phyloP scores from a whole-genome alignment of 2,888 invertebrate genomes.

The Clusia tigrina region DNA sequence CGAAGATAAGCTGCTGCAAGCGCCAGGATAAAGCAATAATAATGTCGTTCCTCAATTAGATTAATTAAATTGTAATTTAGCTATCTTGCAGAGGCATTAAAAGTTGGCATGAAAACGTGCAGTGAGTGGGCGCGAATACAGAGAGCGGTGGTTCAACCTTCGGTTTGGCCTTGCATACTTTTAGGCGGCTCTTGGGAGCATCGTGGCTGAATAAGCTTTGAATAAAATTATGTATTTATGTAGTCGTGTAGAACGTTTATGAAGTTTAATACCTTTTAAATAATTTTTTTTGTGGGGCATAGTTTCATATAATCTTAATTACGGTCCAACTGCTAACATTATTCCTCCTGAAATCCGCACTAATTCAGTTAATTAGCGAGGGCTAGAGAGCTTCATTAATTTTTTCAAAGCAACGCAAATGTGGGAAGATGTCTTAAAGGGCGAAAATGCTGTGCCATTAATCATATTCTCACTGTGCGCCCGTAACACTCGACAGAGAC shows the following conservation, averaged over 20 bases:
- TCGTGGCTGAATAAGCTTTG: neutral
- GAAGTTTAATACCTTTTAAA: too few relatives aligned
- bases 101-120: neutral
- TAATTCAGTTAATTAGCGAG: too few relatives aligned
- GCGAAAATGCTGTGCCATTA: constrained; percentile 14
- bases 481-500: neutral
- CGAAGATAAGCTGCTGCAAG: neutral
- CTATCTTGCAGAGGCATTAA: constrained; percentile 38
- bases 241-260: too few relatives aligned
- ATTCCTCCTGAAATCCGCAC: too few relatives aligned
- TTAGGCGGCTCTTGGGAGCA: constrained; percentile 6
- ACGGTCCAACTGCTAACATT: too few relatives aligned
- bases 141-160: neutral
- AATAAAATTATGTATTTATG: too few relatives aligned
- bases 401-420: too few relatives aligned
- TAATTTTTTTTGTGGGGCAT: too few relatives aligned
- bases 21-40: constrained; percentile 7
- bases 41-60: constrained; percentile 55
- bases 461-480: constrained; percentile 3
- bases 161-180: constrained; percentile 5
- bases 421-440: neutral
- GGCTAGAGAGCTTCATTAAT: too few relatives aligned
- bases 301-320: too few relatives aligned
- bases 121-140: constrained; percentile 32
- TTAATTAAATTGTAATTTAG: constrained; percentile 48